These are phyloP conservation scores for Zaprionus davidi DNA, from an alignment of 1,140 invertebrate genomes.

Conservation along the genomic window DNA sequence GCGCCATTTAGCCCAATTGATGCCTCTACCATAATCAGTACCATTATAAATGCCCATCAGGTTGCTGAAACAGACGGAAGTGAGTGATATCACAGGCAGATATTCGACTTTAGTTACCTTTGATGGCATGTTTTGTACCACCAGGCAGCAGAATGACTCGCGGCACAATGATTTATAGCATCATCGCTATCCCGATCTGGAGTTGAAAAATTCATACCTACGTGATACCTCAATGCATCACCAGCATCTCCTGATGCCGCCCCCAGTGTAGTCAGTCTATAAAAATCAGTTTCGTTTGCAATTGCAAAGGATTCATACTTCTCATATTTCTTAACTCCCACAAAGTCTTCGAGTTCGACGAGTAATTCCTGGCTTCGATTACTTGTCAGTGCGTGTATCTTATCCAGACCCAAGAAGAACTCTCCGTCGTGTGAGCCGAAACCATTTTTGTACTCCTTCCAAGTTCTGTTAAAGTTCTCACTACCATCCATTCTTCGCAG, in stretches of 20 bases:
- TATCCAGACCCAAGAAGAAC: not conserved
- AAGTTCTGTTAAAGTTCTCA: not conserved
- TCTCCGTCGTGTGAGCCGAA: not conserved
- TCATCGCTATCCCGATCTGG: not conserved
- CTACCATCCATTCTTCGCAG: not conserved
- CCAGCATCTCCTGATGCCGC: not conserved
- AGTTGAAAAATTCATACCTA: not conserved
- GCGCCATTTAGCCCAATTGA: not conserved
- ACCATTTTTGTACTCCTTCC: not conserved
- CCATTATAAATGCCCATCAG: not conserved
- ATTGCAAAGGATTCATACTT: conserved; percentile 2
- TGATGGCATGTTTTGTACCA: not conserved
- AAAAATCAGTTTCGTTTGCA: not conserved
- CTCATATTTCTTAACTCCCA: not conserved
- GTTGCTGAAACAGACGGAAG: not conserved
- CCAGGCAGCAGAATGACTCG: not conserved
- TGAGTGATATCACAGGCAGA: not conserved
- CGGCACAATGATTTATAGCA: not conserved
- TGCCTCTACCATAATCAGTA: not conserved
- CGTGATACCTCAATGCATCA: not conserved
- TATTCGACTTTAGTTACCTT: not conserved
- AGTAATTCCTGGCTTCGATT: not conserved
- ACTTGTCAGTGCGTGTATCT: not conserved
- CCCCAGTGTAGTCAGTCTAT: not conserved
- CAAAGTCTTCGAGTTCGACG: not conserved